Evolutionary conservation across 2,113 vertebrate species (phyloP), one percentile per base, ranked within the genome.

Genomic region (Albula goreensis): DNA sequence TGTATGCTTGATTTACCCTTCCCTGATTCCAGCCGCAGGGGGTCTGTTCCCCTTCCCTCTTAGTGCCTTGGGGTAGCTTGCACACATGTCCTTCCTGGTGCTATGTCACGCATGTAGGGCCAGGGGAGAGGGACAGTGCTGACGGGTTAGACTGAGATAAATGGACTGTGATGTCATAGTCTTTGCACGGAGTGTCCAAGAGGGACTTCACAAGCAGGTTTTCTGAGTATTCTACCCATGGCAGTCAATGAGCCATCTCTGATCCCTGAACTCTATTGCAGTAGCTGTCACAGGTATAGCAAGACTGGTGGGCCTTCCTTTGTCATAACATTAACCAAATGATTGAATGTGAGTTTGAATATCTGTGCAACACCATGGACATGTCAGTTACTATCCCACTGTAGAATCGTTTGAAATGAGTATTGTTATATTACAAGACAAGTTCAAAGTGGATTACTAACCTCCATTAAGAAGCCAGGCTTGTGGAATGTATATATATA

Each of bases 21-120:
- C 25, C 48, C 87, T 89, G 82, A 85, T 19, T 48, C 56, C 41
- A 41, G 4, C 48, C 1, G 25, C 41, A 49, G 78, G 11, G 22
- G 53, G 56, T 78, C n/a, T 81, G 19, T 66, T 22, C 82, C 86
- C 86, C 48, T 88, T 83, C 63, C 88, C 74, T 13, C 7, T 19
- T 19, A 22, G 88, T 87, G 92, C 90, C 91, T 90, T 86, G 83
- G 91, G 91, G 90, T 89, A 90, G 88, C 90, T 90, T 91, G 92
- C 90, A 85, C 89, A 87, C 89, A 90, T 92, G 87, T 84, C 90
- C 82, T 87, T 88, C 89, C 91, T 89, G 91, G 78, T 80, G 80
- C 50, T 48, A 25, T n/a, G 7, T n/a, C 51, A 81, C 22, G 17
- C 3, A 10, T 53, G 19, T 81, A 3, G 50, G 15, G 60, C 5